These are phyloP conservation scores for Brevipalpus yothersi DNA, from an alignment of 1,140 invertebrate species.

Conservation along the genomic window DNA sequence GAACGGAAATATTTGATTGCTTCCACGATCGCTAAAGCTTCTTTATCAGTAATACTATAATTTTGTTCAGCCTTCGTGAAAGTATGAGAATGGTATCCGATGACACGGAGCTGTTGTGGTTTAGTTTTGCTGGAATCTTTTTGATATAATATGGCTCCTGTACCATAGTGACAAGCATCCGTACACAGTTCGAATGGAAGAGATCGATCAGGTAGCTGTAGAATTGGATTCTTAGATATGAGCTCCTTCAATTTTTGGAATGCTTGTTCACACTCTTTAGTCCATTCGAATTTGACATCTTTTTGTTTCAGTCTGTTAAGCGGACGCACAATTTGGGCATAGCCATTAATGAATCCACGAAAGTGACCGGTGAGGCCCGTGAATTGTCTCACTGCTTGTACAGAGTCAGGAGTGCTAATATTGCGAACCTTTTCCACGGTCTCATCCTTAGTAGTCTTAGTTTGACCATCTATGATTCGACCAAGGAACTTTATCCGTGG, in stretches of 20 bases:
- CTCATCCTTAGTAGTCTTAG: no score
- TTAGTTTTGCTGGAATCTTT: neutral
- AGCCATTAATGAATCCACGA: slow-evolving; percentile 13
- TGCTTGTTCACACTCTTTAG: neutral
- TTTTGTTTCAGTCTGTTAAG: neutral
- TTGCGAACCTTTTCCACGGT: no score
- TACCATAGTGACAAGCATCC: slow-evolving; percentile 8
- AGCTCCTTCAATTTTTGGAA: neutral
- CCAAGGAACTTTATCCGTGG: neutral
- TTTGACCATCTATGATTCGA: neutral
- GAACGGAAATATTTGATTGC: slow-evolving; percentile 19
- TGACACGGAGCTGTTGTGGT: slow-evolving; percentile 7
- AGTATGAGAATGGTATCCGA: slow-evolving; percentile 17
- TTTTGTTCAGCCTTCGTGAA: slow-evolving; percentile 17
- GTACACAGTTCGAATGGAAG: slow-evolving; percentile 10
- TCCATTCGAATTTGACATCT: slow-evolving; percentile 1
- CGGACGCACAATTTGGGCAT: slow-evolving; percentile 15
- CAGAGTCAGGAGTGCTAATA: no score
- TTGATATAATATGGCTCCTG: slow-evolving; percentile 10
- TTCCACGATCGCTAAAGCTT: slow-evolving; percentile 20
- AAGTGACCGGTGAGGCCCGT: no score
- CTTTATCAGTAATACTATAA: slow-evolving; percentile 22
- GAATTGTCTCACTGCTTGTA: no score
- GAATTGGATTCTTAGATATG: neutral
- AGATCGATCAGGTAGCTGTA: slow-evolving; percentile 2